These are phyloP conservation scores for Allolobophora icterica DNA, from an alignment of 2,888 invertebrate species.

Conservation along the genomic window DNA sequence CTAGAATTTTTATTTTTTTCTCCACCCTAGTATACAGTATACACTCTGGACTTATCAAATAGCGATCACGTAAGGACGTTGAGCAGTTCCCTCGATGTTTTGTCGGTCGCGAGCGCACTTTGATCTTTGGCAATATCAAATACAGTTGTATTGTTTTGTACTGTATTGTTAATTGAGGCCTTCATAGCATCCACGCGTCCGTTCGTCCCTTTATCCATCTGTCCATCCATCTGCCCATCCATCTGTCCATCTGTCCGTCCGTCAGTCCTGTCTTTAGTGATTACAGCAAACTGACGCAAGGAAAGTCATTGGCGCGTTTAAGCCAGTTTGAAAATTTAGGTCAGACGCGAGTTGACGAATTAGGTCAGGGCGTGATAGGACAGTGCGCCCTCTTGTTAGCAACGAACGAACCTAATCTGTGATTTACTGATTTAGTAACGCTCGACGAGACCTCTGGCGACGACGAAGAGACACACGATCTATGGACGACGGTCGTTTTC, in stretches of 20 bases:
- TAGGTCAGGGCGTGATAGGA: conserved; percentile 4
- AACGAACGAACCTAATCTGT: not conserved
- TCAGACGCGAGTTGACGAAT: not conserved
- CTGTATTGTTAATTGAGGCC: too few relatives aligned
- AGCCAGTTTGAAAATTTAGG: not conserved
- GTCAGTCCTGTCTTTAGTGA: not conserved
- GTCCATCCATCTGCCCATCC: not conserved
- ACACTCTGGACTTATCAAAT: too few relatives aligned
- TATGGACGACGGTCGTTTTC: not conserved
- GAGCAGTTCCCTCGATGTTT: too few relatives aligned
- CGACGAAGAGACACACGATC: not conserved
- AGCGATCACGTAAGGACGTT: too few relatives aligned
- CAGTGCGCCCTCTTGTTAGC: not conserved
- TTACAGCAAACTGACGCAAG: not conserved
- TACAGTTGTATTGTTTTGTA: too few relatives aligned
- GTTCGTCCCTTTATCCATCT: not conserved
- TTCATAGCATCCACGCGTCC: too few relatives aligned
- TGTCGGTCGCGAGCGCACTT: too few relatives aligned
- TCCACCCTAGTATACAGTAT: too few relatives aligned
- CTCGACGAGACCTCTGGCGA: not conserved
- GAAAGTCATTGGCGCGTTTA: not conserved
- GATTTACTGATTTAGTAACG: not conserved
- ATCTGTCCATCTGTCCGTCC: too few relatives aligned
- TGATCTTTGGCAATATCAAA: too few relatives aligned
- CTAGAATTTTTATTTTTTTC: too few relatives aligned